phyloP scores from a whole-genome alignment of 2,797 vertebrate species.

The Rousettus madagascariensis region DNA sequence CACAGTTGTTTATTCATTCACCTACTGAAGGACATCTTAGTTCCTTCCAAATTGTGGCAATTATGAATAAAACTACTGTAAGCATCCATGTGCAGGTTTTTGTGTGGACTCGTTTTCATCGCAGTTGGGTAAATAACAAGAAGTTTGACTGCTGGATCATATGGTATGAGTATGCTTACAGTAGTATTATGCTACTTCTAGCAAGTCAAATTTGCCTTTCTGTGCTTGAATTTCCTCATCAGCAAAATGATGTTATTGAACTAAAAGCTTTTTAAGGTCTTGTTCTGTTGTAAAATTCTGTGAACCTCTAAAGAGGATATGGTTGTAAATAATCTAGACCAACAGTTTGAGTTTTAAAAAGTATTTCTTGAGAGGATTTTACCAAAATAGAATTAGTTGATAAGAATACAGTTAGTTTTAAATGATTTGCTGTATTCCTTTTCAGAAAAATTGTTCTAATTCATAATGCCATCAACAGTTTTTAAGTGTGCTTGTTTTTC shows the following conservation, averaged over 20 bases:
- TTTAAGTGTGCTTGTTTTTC: constrained; percentile 12
- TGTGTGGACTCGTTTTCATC: neutral
- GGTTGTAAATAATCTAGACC: neutral
- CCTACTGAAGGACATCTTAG: neutral
- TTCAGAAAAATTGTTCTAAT: constrained; percentile 12
- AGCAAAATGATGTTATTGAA: neutral
- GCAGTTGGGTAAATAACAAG: neutral
- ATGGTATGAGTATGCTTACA: neutral
- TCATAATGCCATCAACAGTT: neutral
- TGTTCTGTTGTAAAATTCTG: neutral
- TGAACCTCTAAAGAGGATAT: neutral
- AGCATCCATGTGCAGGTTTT: neutral
- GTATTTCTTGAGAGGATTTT: neutral
- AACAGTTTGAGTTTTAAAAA: neutral
- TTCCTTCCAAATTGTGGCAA: neutral
- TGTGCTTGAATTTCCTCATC: neutral
- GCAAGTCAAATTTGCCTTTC: neutral
- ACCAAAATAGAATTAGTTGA: constrained; percentile 16
- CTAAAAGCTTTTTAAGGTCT: neutral
- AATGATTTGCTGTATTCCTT: constrained; percentile 1
- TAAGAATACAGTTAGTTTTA: neutral
- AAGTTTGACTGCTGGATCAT: neutral
- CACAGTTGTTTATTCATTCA: neutral
- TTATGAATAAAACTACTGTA: neutral
- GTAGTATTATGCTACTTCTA: neutral